Evolutionary conservation across 2,888 invertebrate genomes (phyloP).

Genomic region (Galerucella calmariensis): DNA sequence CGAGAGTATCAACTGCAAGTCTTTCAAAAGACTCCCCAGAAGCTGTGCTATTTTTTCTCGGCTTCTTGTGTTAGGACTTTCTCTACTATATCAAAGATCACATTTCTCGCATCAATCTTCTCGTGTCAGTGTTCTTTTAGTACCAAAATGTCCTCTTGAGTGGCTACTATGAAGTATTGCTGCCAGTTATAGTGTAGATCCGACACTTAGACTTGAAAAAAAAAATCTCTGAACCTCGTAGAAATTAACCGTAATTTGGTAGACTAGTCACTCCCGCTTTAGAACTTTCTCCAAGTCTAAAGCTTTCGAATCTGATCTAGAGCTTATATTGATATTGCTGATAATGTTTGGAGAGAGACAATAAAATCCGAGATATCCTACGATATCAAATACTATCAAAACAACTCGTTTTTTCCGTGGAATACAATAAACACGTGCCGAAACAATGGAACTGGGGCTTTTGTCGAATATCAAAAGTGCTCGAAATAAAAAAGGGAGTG

Average conservation of each 20-base stretch:
- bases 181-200: too few relatives aligned
- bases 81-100: too few relatives aligned
- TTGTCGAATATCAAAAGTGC: conserved; percentile 3
- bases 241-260: not conserved
- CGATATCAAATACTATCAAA: conserved; percentile 9
- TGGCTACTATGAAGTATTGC: too few relatives aligned
- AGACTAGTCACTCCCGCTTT: not conserved
- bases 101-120: too few relatives aligned
- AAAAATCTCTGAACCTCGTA: too few relatives aligned
- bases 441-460: conserved; percentile 6
- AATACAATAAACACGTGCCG: conserved; percentile 8
- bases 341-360: conserved; percentile 21
- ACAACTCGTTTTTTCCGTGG: not conserved
- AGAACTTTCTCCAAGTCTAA: not conserved
- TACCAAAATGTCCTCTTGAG: too few relatives aligned
- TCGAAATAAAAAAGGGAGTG: conserved; percentile 6
- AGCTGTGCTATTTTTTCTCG: too few relatives aligned
- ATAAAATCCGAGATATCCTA: conserved; percentile 3
- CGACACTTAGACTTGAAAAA: too few relatives aligned
- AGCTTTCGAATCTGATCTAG: conserved; percentile 5
- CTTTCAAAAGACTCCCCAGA: too few relatives aligned
- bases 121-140: too few relatives aligned
- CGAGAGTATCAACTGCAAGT: too few relatives aligned
- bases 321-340: conserved; percentile 23
- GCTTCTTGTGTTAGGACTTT: too few relatives aligned